Percentiles rank a stretch among this genome's conserved stretches.
Evolutionary conservation across 2,888 invertebrate species (phyloP).

Genomic region (Heteromurus nitidus): DNA sequence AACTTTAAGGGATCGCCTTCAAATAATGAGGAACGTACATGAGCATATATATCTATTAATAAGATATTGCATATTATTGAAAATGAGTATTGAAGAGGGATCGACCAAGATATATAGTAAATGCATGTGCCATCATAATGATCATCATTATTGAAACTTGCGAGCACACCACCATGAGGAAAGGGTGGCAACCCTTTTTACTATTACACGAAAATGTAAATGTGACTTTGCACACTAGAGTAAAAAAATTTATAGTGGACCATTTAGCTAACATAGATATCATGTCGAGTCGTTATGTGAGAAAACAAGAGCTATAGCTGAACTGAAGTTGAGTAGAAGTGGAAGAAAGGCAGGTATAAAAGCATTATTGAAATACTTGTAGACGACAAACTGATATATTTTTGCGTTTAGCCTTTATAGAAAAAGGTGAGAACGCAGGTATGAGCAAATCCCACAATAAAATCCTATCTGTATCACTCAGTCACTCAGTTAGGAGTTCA

Average conservation of each 20-base stretch:
- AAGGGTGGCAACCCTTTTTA: slow-evolving; percentile 43
- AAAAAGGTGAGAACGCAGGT: slow-evolving; percentile 47
- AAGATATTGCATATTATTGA: slow-evolving; percentile 10
- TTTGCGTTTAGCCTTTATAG: no score
- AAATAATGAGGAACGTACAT: background rate
- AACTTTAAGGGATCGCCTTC: background rate
- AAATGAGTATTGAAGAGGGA: slow-evolving; percentile 12
- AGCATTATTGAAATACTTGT: no score
- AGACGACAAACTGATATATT: no score
- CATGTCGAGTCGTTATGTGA: no score
- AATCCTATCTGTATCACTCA: slow-evolving; percentile 48
- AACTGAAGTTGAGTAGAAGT: no score
- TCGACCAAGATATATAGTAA: slow-evolving; percentile 9
- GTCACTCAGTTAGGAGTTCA: slow-evolving; percentile 30
- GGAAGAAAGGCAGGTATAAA: no score
- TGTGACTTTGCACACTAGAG: no score
- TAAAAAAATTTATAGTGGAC: no score
- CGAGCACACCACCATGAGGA: slow-evolving; percentile 21
- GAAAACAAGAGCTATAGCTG: no score
- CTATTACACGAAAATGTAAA: background rate
- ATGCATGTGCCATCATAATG: background rate
- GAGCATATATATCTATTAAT: slow-evolving; percentile 20
- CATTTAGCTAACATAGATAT: no score
- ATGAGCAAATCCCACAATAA: slow-evolving; percentile 48
- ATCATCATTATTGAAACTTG: slow-evolving; percentile 10